A percentile compares a stretch with the other conserved stretches of the same genome.
phyloP scores from a whole-genome alignment of 2,113 vertebrate genomes.

The Strigops habroptila region DNA sequence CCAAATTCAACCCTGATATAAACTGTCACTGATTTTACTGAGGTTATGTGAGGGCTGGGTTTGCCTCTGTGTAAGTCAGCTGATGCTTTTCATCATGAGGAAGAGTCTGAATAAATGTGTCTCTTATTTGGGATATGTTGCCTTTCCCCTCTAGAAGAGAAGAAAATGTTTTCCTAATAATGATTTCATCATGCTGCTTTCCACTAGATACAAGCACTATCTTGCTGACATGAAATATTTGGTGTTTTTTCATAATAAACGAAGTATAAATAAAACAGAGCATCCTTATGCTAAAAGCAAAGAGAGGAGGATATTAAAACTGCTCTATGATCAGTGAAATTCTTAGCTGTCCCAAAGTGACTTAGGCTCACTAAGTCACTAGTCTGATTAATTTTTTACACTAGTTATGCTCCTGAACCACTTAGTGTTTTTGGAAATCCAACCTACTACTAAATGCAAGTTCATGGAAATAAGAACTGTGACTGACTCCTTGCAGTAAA shows the following conservation, averaged over 20 bases:
- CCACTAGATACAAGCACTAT: not conserved
- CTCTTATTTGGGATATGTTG: not conserved
- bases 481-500: not conserved
- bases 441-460: not conserved
- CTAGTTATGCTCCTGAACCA: not conserved
- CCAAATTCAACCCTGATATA: not conserved
- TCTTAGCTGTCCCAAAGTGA: conserved; percentile 2
- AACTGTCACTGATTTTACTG: not conserved
- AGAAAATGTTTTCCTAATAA: not conserved
- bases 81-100: not conserved
- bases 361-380: not conserved
- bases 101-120: conserved; percentile 23
- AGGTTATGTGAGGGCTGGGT: not conserved
- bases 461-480: conserved; percentile 7
- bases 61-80: not conserved
- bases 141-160: not conserved
- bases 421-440: conserved; percentile 9
- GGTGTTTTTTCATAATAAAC: conserved; percentile 11
- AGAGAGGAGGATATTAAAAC: not conserved
- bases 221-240: not conserved
- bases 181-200: not conserved
- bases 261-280: conserved; percentile 22
- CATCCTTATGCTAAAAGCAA: not conserved
- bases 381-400: conserved; percentile 39
- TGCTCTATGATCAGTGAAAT: conserved; percentile 6